Evolutionary conservation across 1,140 invertebrate genomes (phyloP), one percentile per base, ranked within the genome.

Genomic region (Pseudomyrmex flavicornis): DNA sequence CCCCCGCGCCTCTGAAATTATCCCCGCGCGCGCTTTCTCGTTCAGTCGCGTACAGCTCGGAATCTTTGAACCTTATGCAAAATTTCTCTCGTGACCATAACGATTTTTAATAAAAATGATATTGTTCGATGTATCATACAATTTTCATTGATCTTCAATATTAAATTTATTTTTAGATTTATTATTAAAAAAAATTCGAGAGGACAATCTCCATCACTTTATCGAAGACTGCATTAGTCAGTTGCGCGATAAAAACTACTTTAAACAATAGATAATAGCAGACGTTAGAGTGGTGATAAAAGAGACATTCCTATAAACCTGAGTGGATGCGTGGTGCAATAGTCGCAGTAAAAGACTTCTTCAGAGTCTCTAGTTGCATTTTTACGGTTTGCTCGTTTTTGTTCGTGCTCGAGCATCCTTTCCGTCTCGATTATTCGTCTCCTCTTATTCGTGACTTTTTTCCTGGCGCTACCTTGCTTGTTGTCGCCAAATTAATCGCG

Each of bases 401-500:
- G 63, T 56, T 52, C 50, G 35, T 54, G 77, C 54, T 48, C 68
- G 44, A 73, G 26, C 46, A 5, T 61, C 77, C 20, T 72, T 80
- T 72, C 54, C 12, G 58, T 54, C 66, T 46, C 44, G 50, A 56
- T 80, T 20, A 35, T 50, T 48, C 54, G 44, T 52, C 20, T 44
- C 69, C 35, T 73, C 63, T 77, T 77, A 54, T 46, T 20, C 12
- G 35, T 65, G 17, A 68, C 65, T 66, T 58, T 69, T 58, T 63
- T 46, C 75, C 52, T 46, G 20, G 17, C 20, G 46, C 35, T 62
- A 12, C 66, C 12, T 77, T 68, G 62, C 63, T 77, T 63, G 63
- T 8, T 69, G 63, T 79, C 75, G 63, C 52, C 35, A 69, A 58
- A 35, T 77, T 77, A 77, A 77, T 77, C 75, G 63, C 48, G 22